A percentile compares a stretch with the other conserved stretches of the same genome.
phyloP scores from a whole-genome alignment of 2,797 vertebrate genomes.

The Melanotaenia nigrans region DNA sequence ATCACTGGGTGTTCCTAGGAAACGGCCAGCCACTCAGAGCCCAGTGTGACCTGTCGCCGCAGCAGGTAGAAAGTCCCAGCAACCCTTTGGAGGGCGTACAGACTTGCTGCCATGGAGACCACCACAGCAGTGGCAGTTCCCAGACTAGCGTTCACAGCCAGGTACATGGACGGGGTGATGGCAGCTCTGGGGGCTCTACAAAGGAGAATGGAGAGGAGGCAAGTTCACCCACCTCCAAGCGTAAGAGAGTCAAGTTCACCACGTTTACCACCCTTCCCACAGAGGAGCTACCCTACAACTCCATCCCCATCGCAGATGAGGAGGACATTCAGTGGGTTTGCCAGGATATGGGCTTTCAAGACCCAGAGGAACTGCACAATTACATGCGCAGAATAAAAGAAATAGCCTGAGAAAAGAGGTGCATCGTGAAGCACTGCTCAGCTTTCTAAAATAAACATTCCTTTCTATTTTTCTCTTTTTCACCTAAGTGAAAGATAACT shows the following conservation, averaged over 20 bases:
- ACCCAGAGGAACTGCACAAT: constrained; percentile 93
- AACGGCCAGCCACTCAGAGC: constrained; percentile 93
- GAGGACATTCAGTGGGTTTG: constrained; percentile 99
- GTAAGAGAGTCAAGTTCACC: constrained; percentile 98
- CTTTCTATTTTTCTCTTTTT: constrained; percentile 84
- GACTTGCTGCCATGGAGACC: constrained; percentile 93
- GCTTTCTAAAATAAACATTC: constrained; percentile 75
- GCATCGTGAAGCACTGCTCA: constrained; percentile 28
- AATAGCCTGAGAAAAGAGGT: constrained; percentile 86
- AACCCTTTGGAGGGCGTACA: constrained; percentile 90
- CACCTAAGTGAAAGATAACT: constrained; percentile 77
- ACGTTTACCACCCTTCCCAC: constrained; percentile 95
- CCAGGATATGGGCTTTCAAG: constrained; percentile 95
- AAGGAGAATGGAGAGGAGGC: constrained; percentile 93
- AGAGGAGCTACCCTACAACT: constrained; percentile 96
- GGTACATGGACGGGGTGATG: constrained; percentile 93
- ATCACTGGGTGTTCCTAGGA: constrained; percentile 98
- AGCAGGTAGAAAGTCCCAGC: constrained; percentile 87
- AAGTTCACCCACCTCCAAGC: constrained; percentile 95
- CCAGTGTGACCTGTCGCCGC: constrained; percentile 91
- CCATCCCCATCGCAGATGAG: constrained; percentile 93
- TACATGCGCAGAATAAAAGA: constrained; percentile 99
- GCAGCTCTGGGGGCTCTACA: constrained; percentile 92
- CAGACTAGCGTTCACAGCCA: constrained; percentile 98
- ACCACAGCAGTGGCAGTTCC: constrained; percentile 97